Evolutionary conservation across 2,113 vertebrate species (phyloP).

Genomic region (Centropus unirufus): DNA sequence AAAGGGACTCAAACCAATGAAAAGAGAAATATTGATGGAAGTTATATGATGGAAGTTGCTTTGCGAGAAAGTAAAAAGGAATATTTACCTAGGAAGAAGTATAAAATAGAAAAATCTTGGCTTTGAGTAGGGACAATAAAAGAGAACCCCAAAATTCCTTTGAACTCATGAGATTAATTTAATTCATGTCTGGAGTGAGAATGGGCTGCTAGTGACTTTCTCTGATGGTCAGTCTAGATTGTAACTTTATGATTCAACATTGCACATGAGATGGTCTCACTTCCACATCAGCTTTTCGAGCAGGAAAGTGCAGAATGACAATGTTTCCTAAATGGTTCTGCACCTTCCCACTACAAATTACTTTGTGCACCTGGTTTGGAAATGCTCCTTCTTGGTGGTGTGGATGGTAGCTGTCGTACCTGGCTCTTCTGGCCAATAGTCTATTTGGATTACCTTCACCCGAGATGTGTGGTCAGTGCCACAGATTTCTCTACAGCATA

Average conservation of each 20-base stretch:
- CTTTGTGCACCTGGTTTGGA: neutral
- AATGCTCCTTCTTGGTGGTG: neutral
- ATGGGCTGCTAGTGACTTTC: neutral
- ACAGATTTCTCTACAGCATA: neutral
- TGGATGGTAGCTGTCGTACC: neutral
- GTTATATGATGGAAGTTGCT: neutral
- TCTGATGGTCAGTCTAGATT: neutral
- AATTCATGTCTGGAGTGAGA: neutral
- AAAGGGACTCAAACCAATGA: accelerated
- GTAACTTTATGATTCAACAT: neutral
- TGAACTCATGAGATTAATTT: neutral
- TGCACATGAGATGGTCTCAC: neutral
- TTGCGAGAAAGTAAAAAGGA: neutral
- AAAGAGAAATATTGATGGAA: neutral
- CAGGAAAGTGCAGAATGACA: neutral
- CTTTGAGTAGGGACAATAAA: neutral
- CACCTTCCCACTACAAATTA: accelerated
- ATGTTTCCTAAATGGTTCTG: neutral
- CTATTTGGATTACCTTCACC: neutral
- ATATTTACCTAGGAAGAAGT: neutral
- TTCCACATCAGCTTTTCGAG: neutral
- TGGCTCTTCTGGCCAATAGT: neutral
- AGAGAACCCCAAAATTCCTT: neutral
- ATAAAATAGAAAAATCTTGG: neutral
- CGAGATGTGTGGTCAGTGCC: neutral